phyloP scores from a whole-genome alignment of 2,888 invertebrate species.

The Vanessa cardui region DNA sequence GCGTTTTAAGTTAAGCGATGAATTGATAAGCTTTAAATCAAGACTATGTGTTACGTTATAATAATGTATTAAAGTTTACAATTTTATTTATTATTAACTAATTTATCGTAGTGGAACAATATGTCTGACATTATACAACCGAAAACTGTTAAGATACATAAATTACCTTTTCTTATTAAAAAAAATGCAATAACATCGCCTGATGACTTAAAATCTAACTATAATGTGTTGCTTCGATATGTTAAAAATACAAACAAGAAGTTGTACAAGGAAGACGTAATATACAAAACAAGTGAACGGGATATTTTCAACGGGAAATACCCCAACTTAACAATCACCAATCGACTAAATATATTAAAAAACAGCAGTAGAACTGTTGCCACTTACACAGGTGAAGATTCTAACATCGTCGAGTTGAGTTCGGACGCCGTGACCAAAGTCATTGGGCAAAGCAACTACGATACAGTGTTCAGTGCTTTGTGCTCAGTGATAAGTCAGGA shows the following conservation, averaged over 20 bases:
- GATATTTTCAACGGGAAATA: constrained; percentile 57
- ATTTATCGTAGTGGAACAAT: constrained; percentile 1
- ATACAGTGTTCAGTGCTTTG: constrained; percentile 58
- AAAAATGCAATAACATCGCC: constrained; percentile 38
- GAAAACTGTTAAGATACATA: constrained; percentile 16
- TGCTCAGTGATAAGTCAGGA: constrained; percentile 64
- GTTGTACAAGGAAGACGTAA: constrained; percentile 50
- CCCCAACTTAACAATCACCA: constrained; percentile 52
- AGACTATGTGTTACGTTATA: background rate
- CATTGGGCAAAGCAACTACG: constrained; percentile 67
- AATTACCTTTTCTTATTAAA: constrained; percentile 30
- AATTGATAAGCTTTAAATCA: background rate
- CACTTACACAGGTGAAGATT: constrained; percentile 43
- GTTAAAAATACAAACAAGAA: constrained; percentile 17
- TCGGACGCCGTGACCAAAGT: constrained; percentile 59
- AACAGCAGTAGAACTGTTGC: constrained; percentile 59
- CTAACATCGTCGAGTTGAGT: constrained; percentile 48
- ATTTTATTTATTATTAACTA: background rate
- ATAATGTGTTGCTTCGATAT: constrained; percentile 17
- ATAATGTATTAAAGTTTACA: background rate
- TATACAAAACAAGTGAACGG: constrained; percentile 52
- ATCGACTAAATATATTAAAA: constrained; percentile 48
- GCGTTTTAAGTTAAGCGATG: background rate
- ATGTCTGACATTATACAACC: constrained; percentile 19
- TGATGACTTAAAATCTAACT: constrained; percentile 8